Evolutionary conservation across 2,888 invertebrate species (phyloP).

Genomic region (Abscondita cerata): DNA sequence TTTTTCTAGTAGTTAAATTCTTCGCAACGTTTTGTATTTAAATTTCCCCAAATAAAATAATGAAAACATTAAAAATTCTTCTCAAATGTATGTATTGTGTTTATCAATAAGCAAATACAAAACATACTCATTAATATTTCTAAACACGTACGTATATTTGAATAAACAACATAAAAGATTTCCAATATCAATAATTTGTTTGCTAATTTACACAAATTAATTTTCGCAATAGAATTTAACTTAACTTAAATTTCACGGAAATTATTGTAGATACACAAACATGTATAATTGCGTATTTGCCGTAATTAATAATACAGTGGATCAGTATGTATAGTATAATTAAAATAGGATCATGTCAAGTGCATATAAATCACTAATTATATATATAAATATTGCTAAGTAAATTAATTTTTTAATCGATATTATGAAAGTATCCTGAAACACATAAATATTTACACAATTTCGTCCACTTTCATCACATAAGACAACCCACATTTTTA

Average conservation of each 20-base stretch:
- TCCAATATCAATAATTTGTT: conserved; percentile 35
- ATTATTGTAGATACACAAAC: conserved; percentile 54
- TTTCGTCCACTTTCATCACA: too few relatives aligned
- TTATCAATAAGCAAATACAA: not conserved
- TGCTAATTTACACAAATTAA: conserved; percentile 57
- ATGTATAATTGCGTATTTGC: conserved; percentile 55
- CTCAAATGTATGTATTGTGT: too few relatives aligned
- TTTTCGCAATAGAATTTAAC: conserved; percentile 58
- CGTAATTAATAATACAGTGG: conserved; percentile 57
- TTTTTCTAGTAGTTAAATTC: too few relatives aligned
- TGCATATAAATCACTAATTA: too few relatives aligned
- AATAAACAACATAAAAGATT: conserved; percentile 1
- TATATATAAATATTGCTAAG: too few relatives aligned
- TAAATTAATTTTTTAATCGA: too few relatives aligned
- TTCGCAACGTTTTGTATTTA: too few relatives aligned
- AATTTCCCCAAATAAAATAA: too few relatives aligned
- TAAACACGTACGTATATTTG: not conserved
- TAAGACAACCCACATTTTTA: too few relatives aligned
- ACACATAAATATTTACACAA: too few relatives aligned
- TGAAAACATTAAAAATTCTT: too few relatives aligned
- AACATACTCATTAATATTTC: conserved; percentile 3
- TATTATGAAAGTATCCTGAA: too few relatives aligned
- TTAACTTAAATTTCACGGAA: conserved; percentile 53
- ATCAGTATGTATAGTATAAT: conserved; percentile 57
- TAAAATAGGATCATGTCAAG: conserved; percentile 51